Evolutionary conservation across 2,113 vertebrate genomes (phyloP).

Genomic region (Lophura nycthemera): DNA sequence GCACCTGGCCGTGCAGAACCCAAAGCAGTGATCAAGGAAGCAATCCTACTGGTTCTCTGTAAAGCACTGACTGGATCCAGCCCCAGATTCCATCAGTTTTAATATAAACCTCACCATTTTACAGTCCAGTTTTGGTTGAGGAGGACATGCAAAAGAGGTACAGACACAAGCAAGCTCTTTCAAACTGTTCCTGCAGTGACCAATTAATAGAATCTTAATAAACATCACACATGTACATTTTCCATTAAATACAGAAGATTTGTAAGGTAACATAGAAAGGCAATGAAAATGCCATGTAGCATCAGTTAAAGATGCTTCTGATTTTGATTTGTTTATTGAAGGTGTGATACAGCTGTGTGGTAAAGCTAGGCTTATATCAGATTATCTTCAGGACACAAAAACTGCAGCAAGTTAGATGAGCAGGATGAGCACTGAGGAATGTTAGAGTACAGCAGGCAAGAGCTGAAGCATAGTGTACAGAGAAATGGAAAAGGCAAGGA

Average conservation of each 20-base stretch:
- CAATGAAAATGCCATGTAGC: not conserved
- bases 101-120: not conserved
- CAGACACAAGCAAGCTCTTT: not conserved
- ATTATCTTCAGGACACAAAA: not conserved
- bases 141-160: not conserved
- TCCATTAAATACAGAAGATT: not conserved
- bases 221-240: fast-evolving
- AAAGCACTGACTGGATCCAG: not conserved
- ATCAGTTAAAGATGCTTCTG: not conserved
- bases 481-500: not conserved
- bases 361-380: not conserved
- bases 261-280: not conserved
- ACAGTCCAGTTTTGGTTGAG: not conserved
- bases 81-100: not conserved
- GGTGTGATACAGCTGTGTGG: not conserved
- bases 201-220: not conserved
- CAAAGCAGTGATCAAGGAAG: not conserved
- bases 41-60: not conserved
- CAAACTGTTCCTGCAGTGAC: not conserved
- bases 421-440: not conserved
- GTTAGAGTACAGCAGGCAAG: not conserved
- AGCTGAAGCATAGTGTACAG: not conserved
- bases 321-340: not conserved
- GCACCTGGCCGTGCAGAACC: not conserved
- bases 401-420: not conserved